Evolutionary conservation across 2,888 invertebrate species (phyloP).

Genomic region (Altica lythri): DNA sequence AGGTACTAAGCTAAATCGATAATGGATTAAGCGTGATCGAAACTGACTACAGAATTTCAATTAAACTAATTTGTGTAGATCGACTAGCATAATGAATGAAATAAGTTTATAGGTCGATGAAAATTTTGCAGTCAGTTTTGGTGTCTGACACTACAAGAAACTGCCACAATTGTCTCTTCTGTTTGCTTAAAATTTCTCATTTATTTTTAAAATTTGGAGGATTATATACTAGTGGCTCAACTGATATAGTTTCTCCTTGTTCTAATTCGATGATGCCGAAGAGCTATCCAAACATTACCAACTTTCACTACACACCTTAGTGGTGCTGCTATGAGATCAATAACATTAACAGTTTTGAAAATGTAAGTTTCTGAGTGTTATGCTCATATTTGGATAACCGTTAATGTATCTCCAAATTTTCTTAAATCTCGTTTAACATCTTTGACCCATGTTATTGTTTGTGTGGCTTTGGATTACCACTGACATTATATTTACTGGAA

Average conservation of each 20-base stretch:
- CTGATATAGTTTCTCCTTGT: constrained; percentile 82
- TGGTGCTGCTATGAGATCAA: constrained; percentile 71
- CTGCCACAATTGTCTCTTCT: constrained; percentile 77
- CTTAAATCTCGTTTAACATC: constrained; percentile 84
- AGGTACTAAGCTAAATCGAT: no score
- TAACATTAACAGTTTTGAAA: constrained; percentile 84
- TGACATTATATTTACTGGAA: constrained; percentile 84
- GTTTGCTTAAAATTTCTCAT: constrained; percentile 77
- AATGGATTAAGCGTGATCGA: no score
- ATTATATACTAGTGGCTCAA: constrained; percentile 84
- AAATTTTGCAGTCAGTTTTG: constrained; percentile 79
- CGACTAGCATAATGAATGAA: no score
- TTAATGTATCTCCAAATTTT: constrained; percentile 78
- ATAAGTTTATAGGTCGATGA: no score
- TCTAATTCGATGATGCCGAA: constrained; percentile 88
- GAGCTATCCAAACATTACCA: constrained; percentile 80
- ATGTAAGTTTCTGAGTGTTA: constrained; percentile 88
- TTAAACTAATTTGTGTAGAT: no score
- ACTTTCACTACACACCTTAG: constrained; percentile 71
- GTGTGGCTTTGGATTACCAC: constrained; percentile 83
- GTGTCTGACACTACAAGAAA: constrained; percentile 88
- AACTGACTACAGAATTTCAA: no score
- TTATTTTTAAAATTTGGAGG: constrained; percentile 84
- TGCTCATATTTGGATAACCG: constrained; percentile 76
- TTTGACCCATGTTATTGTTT: constrained; percentile 84